Base-by-base conservation (phyloP, 2,113 vertebrate species). In the Amphiprion ocellaris region DNA sequence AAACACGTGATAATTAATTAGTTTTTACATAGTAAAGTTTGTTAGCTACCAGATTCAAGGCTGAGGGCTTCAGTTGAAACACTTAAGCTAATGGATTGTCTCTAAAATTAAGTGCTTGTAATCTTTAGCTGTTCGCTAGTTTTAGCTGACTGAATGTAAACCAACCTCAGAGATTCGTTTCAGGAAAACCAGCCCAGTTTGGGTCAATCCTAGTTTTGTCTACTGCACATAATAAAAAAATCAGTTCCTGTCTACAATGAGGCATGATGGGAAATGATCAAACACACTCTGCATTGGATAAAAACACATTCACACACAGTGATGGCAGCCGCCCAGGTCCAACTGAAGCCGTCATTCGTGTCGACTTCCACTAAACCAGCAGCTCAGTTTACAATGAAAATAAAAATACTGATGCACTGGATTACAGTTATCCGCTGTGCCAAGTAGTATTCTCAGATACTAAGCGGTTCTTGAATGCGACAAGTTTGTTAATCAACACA, bases 201-300 rank as follows among this genome's bases (percentile, higher is more conserved):
- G 17, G 5, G 73, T 81, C 30, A 77, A 41, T 62, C 39, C 61
- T 76, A 82, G 10, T 41, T 21, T 74, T 39, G 0, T 79, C 76
- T 81, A 84, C 74, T 76, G 74, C 47, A 83, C 54, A 62, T 67
- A 2, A 50, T 71, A 68, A 73, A 44, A 65, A 69, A 74, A 41
- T 50, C 58, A 24, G 19, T 66, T 86, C 41, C 47, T 47, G 61
- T 84, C 28, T 82, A 79, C 80, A 65, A 82, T 87, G 88, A 90
- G 68, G 82, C 80, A 83, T 91, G 81, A 82, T 77, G 77, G 79
- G 88, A 87, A 79, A 87, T 89, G 73, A 69, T 69, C 58, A 11
- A 67, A 59, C 69, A 67, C 46, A 53, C 37, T n/a, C 63, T 58
- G 54, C 80, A 63, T 73, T 55, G 23, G 16, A 69, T 58, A 61